Base-by-base conservation (phyloP, 2,888 invertebrate genomes). In the Idaea biselata region DNA sequence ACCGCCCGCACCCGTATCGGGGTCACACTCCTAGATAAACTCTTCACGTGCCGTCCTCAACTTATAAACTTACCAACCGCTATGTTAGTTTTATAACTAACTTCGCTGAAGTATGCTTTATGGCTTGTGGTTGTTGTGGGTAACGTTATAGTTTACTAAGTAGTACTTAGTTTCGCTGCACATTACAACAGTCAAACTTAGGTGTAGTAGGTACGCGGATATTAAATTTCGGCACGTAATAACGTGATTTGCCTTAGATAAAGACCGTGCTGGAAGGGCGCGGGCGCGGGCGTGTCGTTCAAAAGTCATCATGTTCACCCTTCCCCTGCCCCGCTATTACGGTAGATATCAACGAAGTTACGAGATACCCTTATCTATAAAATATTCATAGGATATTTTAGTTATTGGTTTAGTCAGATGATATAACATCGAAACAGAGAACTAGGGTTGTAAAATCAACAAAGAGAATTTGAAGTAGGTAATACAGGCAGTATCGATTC, bases 1-100 rank as follows among this genome's bases (percentile, higher is more conserved):
- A 55, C 17, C 55, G 66, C 62, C 71, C 72, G 71, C 44, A 55
- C 65, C 69, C 77, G 78, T 81, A 89, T 86, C 81, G 86, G 81
- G 89, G 89, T 89, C 89, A 87, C 80, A 81, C 79, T 79, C 79
- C 77, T 81, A 82, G 81, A 82, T 81, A 84, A 85, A 84, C 82
- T 83, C 80, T 80, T 81, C 81, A 80, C 82, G 81, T 81, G 78
- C 81, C 75, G 71, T 78, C 77, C 72, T 74, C 78, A 79, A 86
- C 79, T 84, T 83, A 78, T 80, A 81, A 81, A 80, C 78, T 83
- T 75, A 75, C 81, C 75, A 77, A 79, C 80, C 78, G 77, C 66
- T 75, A 72, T 73, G 74, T 70, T 77, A 79, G 76, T 79, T 83
- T 78, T 76, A 71, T 72, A 76, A 78, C 79, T 73, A 73, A 76